Conservation (phyloP, 1,140 invertebrate species). For the Sitobion miscanthi region DNA sequence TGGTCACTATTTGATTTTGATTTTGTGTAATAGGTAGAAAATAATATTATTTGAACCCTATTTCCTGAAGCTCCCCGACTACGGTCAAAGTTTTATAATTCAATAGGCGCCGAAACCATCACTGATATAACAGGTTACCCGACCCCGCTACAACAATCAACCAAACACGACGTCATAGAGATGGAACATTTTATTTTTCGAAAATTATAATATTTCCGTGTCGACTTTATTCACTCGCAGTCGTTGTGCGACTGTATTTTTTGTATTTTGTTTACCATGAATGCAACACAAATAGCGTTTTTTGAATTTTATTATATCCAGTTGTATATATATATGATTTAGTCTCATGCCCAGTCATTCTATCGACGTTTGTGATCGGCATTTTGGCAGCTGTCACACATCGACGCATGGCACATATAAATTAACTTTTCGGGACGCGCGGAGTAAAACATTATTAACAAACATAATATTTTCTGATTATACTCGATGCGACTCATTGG, state of each 20-base stretch:
- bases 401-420: neutral
- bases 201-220: neutral
- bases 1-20: too few relatives aligned
- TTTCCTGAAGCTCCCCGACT: neutral
- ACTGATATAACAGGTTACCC: too few relatives aligned
- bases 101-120: neutral
- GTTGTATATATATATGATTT: neutral
- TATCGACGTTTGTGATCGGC: neutral
- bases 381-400: conserved; percentile 35
- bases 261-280: neutral
- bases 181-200: neutral
- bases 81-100: neutral
- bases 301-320: neutral
- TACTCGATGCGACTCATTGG: neutral
- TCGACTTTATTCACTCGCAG: neutral
- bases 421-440: neutral
- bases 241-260: neutral
- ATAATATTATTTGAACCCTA: neutral
- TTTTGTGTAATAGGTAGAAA: too few relatives aligned
- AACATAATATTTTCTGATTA: neutral
- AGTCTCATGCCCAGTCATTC: neutral
- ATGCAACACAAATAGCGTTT: neutral
- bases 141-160: neutral
- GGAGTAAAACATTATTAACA: neutral
- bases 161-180: neutral